phyloP scores from a whole-genome alignment of 2,888 invertebrate genomes.

The Colletes collaris region DNA sequence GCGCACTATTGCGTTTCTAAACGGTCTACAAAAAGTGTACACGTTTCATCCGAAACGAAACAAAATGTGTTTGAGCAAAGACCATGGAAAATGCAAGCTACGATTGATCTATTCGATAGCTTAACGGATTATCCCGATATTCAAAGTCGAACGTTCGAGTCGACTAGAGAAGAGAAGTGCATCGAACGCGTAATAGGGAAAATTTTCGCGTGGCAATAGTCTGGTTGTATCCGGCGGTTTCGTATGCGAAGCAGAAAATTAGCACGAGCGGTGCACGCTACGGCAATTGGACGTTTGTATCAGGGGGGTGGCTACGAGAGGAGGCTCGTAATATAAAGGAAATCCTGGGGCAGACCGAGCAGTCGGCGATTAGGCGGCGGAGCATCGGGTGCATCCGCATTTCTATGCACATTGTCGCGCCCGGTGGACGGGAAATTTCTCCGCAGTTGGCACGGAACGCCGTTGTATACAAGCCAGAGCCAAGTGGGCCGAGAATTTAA shows the following conservation, averaged over 20 bases:
- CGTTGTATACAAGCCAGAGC: conserved; percentile 59
- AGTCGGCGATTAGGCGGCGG: conserved; percentile 49
- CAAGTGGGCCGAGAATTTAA: conserved; percentile 77
- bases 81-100: no score
- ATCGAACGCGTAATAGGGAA: neutral
- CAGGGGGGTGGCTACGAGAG: neutral
- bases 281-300: neutral
- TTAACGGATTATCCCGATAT: no score
- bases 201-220: neutral
- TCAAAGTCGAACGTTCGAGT: no score
- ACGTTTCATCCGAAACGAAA: no score
- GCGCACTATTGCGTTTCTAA: no score
- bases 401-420: conserved; percentile 63
- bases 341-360: conserved; percentile 18
- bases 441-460: conserved; percentile 58
- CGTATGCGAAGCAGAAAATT: conserved; percentile 2
- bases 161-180: neutral
- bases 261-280: neutral
- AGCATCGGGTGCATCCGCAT: conserved; percentile 49
- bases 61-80: no score
- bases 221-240: no score
- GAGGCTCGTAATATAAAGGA: conserved; percentile 26
- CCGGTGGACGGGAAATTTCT: conserved; percentile 41
- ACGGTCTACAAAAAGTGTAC: no score
- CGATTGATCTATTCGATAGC: no score